Base-by-base conservation (phyloP, 1,140 invertebrate genomes). In the Atta cephalotes region DNA sequence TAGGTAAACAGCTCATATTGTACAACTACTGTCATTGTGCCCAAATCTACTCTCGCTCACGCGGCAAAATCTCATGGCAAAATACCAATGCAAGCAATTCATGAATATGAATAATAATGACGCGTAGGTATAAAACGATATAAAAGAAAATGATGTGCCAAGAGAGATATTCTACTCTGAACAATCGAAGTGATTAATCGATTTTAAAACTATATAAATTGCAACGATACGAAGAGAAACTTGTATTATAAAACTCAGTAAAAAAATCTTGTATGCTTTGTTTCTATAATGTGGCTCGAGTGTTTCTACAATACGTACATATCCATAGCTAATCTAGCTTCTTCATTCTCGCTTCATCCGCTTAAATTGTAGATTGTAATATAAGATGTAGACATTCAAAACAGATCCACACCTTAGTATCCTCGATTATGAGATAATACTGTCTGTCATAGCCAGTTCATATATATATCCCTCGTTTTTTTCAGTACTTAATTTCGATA, bases 1-100 rank as follows among this genome's bases (percentile, higher is more conserved):
- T 89, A 25, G 76, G 74, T 90, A 89, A 92, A 90, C 77, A 88
- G 92, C 86, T 91, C 91, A 92, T 92, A 92, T 93, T 77, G 88
- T 92, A 91, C 91, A 90, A 72, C 87, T 91, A 91, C 65, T 80
- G 89, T 90, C 86, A 89, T 90, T 91, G 87, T 85, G 87, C 88
- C 78, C 86, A 91, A 87, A 89, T 89, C 80, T 91, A 91, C 78
- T 88, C 81, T 90, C 77, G 85, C 51, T 82, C 82, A 90, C 90
- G 88, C 71, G 79, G 79, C 62, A 85, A 25, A 25, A 86, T 81
- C 21, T 74, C 35, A 70, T 74, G 39, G 70, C 53, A 56, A 82
- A 82, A 76, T 85, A 71, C 63, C 79, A 21, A 85, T 85, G 28
- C 16, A 25, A 80, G 71, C 28, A 86, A 78, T 70, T 49, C n/a